Evolutionary conservation across 2,113 vertebrate species (phyloP).

Genomic region (Antennarius striatus): DNA sequence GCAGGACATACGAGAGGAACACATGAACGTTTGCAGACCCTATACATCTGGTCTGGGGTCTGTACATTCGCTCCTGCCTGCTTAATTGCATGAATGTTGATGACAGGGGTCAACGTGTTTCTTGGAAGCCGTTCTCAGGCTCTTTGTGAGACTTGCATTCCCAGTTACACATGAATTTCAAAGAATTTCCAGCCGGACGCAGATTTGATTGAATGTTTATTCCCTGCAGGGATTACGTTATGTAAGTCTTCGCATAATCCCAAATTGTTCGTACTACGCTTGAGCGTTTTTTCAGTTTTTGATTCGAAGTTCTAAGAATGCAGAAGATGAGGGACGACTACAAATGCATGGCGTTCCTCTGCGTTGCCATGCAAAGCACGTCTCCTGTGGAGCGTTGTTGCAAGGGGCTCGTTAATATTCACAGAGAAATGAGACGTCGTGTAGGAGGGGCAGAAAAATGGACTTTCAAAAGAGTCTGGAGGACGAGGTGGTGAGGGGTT

Average conservation of each 20-base stretch:
- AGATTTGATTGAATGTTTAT: conserved; percentile 45
- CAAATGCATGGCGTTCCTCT: conserved; percentile 1
- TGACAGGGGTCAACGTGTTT: neutral
- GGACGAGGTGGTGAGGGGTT: neutral
- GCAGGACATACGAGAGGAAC: neutral
- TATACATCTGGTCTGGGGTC: conserved; percentile 18
- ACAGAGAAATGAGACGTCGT: conserved; percentile 35
- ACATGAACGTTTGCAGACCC: neutral
- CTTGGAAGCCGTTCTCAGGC: conserved; percentile 2
- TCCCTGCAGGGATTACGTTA: conserved; percentile 54
- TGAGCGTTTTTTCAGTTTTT: too few relatives aligned
- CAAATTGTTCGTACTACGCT: conserved; percentile 25
- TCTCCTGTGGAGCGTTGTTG: conserved; percentile 1
- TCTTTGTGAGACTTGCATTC: conserved; percentile 3
- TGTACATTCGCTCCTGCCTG: neutral
- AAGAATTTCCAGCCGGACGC: conserved; percentile 2
- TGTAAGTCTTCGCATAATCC: conserved; percentile 52
- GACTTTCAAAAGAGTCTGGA: conserved; percentile 20
- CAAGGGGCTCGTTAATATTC: conserved; percentile 45
- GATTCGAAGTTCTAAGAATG: neutral
- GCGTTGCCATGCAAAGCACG: conserved; percentile 36
- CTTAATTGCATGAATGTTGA: conserved; percentile 15
- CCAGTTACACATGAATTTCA: conserved; percentile 16
- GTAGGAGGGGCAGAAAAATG: conserved; percentile 17
- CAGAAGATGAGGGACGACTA: conserved; percentile 3